Evolutionary conservation across 2,797 vertebrate genomes (phyloP).

Genomic region (Calcarius lapponicus): DNA sequence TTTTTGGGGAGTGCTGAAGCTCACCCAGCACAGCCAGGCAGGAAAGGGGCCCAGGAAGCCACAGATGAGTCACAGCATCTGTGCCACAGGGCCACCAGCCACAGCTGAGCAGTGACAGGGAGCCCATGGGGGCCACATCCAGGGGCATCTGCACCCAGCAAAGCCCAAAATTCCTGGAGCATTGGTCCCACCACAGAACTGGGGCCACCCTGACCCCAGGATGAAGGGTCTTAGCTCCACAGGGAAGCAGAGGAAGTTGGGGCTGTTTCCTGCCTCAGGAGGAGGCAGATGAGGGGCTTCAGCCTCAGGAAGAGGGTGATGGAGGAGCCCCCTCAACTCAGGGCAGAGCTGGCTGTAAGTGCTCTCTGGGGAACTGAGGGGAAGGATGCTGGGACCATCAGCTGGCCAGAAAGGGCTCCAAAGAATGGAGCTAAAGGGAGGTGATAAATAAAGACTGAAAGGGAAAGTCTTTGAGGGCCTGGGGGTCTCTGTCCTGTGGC

Average conservation of each 20-base stretch:
- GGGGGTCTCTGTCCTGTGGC: fast-evolving
- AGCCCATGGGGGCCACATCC: fast-evolving
- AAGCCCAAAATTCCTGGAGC: neutral
- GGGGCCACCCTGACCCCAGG: neutral
- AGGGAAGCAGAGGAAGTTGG: neutral
- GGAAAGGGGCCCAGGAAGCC: conserved; percentile 54
- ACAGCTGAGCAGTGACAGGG: fast-evolving
- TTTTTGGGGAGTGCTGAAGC: neutral
- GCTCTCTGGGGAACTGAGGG: neutral
- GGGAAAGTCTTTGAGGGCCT: neutral
- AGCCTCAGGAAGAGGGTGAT: neutral
- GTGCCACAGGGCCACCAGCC: neutral
- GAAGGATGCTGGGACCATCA: neutral
- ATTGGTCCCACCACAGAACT: neutral
- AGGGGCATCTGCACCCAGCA: neutral
- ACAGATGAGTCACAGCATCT: neutral
- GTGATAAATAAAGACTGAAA: neutral
- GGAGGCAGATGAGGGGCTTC: neutral
- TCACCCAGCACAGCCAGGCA: fast-evolving
- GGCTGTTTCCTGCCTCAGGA: neutral
- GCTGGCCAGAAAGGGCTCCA: neutral
- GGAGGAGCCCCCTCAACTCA: neutral
- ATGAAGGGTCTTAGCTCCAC: neutral
- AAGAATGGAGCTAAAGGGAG: neutral
- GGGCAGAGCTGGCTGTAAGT: neutral